These are phyloP conservation scores for Neodiprion pinetum DNA, from an alignment of 1,140 invertebrate species.

Conservation along the genomic window DNA sequence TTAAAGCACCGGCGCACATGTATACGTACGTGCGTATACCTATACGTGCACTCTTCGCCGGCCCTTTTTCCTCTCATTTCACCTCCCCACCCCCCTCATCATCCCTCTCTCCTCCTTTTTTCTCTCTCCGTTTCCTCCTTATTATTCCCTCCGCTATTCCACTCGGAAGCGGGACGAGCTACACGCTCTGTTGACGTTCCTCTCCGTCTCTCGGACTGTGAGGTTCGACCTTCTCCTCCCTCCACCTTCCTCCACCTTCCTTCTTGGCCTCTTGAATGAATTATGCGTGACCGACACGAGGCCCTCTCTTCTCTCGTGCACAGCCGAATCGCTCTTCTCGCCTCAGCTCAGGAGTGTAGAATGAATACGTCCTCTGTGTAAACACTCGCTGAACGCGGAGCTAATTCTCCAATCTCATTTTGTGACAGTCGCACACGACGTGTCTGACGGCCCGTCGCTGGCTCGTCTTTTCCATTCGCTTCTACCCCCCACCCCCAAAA, in stretches of 20 bases:
- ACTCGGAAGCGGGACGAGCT: no score
- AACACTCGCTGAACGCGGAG: no score
- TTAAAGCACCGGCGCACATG: not conserved
- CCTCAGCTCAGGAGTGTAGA: not conserved
- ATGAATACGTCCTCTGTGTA: not conserved
- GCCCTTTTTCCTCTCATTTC: no score
- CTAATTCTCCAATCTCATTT: no score
- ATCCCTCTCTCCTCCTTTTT: not conserved
- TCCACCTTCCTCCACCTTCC: not conserved
- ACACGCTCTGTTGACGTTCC: no score
- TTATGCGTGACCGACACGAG: slow-evolving; percentile 1
- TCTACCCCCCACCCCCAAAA: no score
- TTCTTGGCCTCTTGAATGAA: slow-evolving; percentile 5
- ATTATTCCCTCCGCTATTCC: not conserved
- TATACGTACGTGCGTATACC: not conserved
- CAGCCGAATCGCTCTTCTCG: not conserved
- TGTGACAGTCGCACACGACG: no score
- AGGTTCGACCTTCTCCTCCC: not conserved
- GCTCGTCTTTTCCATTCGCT: no score
- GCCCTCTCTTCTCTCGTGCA: not conserved
- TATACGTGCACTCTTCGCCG: no score
- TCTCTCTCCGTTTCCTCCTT: not conserved
- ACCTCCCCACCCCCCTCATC: not conserved
- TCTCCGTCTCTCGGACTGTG: not conserved
- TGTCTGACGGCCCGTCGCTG: no score